Percentiles rank a stretch among this genome's conserved stretches.
Conservation (phyloP, 2,797 vertebrate genomes). For the Phrynocephalus guinanensis region DNA sequence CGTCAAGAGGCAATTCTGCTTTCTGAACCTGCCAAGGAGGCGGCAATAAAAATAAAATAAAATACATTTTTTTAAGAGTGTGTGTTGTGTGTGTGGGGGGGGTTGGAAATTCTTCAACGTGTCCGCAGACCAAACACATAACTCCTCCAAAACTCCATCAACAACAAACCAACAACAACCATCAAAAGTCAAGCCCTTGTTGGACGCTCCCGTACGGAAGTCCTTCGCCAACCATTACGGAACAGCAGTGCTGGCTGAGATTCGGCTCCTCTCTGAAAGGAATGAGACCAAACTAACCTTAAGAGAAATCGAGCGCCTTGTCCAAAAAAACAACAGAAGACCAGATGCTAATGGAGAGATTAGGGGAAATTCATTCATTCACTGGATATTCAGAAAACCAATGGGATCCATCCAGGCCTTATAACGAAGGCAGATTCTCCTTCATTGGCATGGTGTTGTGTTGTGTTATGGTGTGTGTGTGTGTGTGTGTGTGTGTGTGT, state of each 20-base stretch:
- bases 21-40: neutral
- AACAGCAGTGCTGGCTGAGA: neutral
- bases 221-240: slow-evolving; percentile 8
- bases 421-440: too few relatives aligned
- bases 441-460: too few relatives aligned
- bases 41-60: neutral
- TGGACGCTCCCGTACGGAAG: neutral
- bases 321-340: neutral
- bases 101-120: neutral
- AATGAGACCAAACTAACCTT: neutral
- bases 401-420: neutral
- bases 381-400: neutral
- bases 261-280: neutral
- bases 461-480: too few relatives aligned
- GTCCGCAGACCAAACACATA: neutral
- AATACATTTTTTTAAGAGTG: neutral
- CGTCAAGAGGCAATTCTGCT: neutral
- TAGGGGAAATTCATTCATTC: neutral
- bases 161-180: neutral
- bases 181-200: neutral
- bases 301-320: neutral
- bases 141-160: neutral
- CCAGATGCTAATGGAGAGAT: neutral
- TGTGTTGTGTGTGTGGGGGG: too few relatives aligned
- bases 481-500: too few relatives aligned